Evolutionary conservation across 2,797 vertebrate species (phyloP).

Genomic region (Lagothrix lagotricha): DNA sequence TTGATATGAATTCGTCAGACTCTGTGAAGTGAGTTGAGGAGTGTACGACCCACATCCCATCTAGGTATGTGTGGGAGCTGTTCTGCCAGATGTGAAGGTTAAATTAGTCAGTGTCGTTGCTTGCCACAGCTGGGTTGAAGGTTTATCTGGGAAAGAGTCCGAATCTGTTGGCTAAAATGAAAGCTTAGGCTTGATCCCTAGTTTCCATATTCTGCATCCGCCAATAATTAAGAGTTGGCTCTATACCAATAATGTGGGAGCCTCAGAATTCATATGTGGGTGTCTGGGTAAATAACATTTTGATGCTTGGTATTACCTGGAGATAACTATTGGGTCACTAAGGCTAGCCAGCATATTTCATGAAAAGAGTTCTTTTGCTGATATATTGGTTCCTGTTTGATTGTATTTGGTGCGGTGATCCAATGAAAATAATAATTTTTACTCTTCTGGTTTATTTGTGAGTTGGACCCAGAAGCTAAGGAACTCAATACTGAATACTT

Average conservation of each 20-base stretch:
- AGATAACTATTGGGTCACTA: slow-evolving; percentile 8
- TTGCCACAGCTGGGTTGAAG: slow-evolving; percentile 14
- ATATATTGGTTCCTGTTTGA: slow-evolving; percentile 57
- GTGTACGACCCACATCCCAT: not conserved
- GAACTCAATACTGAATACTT: slow-evolving; percentile 2
- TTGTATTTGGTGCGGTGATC: slow-evolving; percentile 53
- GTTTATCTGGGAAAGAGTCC: slow-evolving; percentile 54
- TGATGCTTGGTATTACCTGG: slow-evolving; percentile 46
- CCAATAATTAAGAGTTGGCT: slow-evolving; percentile 70
- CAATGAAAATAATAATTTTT: slow-evolving; percentile 72
- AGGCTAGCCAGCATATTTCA: slow-evolving; percentile 46
- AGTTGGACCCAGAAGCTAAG: slow-evolving; percentile 36
- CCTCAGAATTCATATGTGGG: slow-evolving; percentile 37
- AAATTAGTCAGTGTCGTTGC: not conserved
- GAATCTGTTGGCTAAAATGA: slow-evolving; percentile 20
- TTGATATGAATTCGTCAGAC: slow-evolving; percentile 19
- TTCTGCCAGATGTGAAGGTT: slow-evolving; percentile 52
- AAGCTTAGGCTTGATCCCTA: slow-evolving; percentile 9
- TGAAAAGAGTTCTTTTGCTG: slow-evolving; percentile 39
- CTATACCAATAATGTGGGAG: not conserved
- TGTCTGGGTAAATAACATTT: slow-evolving; percentile 39
- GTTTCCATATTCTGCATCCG: not conserved
- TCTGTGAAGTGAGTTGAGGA: slow-evolving; percentile 33
- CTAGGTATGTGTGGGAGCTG: slow-evolving; percentile 38
- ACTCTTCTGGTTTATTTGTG: slow-evolving; percentile 64